Conservation (phyloP, 2,888 invertebrate species). For the Cheilosia urbana region DNA sequence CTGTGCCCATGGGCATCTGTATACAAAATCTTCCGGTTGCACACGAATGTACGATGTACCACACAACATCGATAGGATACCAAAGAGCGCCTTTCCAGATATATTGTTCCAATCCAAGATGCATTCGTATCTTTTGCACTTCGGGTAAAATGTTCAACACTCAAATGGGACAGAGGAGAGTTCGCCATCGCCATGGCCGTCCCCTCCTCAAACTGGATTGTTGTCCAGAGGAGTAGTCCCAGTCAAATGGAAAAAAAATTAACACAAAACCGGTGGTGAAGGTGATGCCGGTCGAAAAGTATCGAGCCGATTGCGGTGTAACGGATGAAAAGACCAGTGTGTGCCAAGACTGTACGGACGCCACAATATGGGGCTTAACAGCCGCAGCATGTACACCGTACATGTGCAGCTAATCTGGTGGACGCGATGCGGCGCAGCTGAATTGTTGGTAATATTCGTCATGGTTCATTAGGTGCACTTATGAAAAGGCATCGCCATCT, state of each 20-base stretch:
- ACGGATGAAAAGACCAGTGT: conserved; percentile 56
- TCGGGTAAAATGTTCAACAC: conserved; percentile 55
- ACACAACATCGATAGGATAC: conserved; percentile 28
- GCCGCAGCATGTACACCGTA: conserved; percentile 36
- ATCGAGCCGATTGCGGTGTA: conserved; percentile 48
- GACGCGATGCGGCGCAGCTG: conserved; percentile 38
- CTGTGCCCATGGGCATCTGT: conserved; percentile 35
- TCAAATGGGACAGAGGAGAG: conserved; percentile 36
- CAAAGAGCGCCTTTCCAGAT: conserved; percentile 33
- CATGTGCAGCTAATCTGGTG: conserved; percentile 60
- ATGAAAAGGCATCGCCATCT: conserved; percentile 65
- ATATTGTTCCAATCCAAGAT: conserved; percentile 31
- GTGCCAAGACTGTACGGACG: conserved; percentile 48
- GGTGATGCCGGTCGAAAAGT: conserved; percentile 54
- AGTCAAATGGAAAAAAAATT: conserved; percentile 26
- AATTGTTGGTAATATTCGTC: conserved; percentile 69
- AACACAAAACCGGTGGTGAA: conserved; percentile 49
- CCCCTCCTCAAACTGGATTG: conserved; percentile 60
- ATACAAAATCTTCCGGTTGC: conserved; percentile 61
- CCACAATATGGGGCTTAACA: conserved; percentile 57
- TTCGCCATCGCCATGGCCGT: neutral
- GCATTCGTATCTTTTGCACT: conserved; percentile 50
- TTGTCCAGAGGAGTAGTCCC: conserved; percentile 11
- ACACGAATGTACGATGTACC: conserved; percentile 37
- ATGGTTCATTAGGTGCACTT: conserved; percentile 71